phyloP scores from a whole-genome alignment of 2,113 vertebrate genomes.

The Oophaga pumilio region DNA sequence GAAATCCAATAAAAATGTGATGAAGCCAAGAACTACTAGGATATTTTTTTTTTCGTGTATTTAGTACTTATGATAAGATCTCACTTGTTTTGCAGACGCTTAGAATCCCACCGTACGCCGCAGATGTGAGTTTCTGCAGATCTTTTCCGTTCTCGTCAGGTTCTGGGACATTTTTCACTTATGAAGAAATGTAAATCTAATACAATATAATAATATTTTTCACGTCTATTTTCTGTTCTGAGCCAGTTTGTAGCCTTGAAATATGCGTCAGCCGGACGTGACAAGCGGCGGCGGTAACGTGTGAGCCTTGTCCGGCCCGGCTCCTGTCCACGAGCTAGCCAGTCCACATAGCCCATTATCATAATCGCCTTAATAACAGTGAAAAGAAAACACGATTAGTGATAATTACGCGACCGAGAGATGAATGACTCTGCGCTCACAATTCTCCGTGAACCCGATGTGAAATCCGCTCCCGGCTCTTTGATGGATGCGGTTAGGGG shows the following conservation, averaged over 20 bases:
- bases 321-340: neutral
- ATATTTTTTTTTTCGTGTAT: too few relatives aligned
- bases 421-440: constrained; percentile 43
- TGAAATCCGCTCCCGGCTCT: constrained; percentile 15
- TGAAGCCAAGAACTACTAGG: too few relatives aligned
- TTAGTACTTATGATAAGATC: too few relatives aligned
- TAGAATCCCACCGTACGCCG: too few relatives aligned
- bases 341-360: constrained; percentile 66
- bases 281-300: neutral
- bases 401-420: constrained; percentile 40
- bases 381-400: constrained; percentile 53
- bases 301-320: neutral
- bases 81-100: too few relatives aligned
- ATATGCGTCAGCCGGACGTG: constrained; percentile 18
- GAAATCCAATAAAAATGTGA: too few relatives aligned
- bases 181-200: too few relatives aligned
- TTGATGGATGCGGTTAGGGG: constrained; percentile 33
- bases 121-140: too few relatives aligned
- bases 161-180: constrained; percentile 1
- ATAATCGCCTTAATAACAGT: constrained; percentile 40
- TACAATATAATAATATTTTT: too few relatives aligned
- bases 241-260: neutral
- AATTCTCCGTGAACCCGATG: constrained; percentile 39
- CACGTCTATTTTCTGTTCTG: neutral
- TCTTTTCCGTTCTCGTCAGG: neutral